Conservation (phyloP, 1,140 invertebrate genomes). For the Theocolax elegans region DNA sequence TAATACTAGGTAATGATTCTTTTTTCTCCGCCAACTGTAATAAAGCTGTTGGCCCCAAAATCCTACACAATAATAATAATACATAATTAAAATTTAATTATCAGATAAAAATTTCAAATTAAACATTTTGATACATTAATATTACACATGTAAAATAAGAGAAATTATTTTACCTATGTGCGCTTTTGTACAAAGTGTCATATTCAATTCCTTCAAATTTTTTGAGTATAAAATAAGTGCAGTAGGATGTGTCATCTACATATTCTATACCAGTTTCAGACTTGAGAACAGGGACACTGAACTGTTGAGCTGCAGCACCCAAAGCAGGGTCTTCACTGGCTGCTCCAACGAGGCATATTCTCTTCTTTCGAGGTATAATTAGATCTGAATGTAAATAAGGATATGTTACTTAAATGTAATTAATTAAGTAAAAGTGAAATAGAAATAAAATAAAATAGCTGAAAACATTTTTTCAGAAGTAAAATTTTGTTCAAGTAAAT, state of each 20-base stretch:
- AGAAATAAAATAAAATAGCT: background rate
- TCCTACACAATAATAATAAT: constrained; percentile 64
- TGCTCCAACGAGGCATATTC: constrained; percentile 74
- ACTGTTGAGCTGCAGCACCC: constrained; percentile 71
- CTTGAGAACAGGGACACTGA: constrained; percentile 73
- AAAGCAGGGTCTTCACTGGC: constrained; percentile 68
- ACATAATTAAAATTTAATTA: too few relatives aligned
- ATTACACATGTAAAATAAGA: background rate
- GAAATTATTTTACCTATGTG: constrained; percentile 68
- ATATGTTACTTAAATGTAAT: background rate
- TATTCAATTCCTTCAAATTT: constrained; percentile 77
- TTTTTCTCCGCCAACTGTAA: constrained; percentile 79
- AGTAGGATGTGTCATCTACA: constrained; percentile 69
- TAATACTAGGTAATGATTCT: constrained; percentile 75
- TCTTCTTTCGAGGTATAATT: constrained; percentile 65
- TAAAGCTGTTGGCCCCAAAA: constrained; percentile 81
- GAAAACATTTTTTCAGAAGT: background rate
- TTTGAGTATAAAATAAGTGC: constrained; percentile 78
- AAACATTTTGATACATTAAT: constrained; percentile 17
- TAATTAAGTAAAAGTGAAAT: background rate
- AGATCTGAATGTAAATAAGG: constrained; percentile 27
- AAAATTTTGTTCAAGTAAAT: too few relatives aligned
- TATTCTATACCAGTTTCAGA: constrained; percentile 73
- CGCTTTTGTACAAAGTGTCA: constrained; percentile 73
- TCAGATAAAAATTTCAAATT: background rate